phyloP scores from a whole-genome alignment of 1,140 invertebrate species.

The Neomicropteryx cornuta region DNA sequence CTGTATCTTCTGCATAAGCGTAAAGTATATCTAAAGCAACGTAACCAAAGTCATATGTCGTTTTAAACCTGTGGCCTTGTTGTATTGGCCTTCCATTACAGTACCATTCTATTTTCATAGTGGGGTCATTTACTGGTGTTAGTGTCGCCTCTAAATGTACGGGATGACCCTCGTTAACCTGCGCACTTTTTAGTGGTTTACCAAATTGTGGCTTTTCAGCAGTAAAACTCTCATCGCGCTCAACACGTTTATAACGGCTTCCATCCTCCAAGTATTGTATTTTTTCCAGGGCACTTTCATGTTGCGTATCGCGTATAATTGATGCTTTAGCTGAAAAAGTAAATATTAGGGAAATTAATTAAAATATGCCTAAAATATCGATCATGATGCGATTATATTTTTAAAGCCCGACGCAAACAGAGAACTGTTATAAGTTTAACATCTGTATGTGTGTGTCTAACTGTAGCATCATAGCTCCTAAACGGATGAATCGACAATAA shows the following conservation, averaged over 20 bases:
- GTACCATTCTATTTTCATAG: slow-evolving; percentile 93
- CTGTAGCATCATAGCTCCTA: too few species aligned
- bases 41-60: slow-evolving; percentile 92
- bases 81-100: slow-evolving; percentile 83
- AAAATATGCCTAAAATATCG: slow-evolving; percentile 4
- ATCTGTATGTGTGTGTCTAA: not conserved
- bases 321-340: slow-evolving; percentile 60
- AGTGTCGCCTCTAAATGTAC: slow-evolving; percentile 93
- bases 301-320: slow-evolving; percentile 89
- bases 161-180: slow-evolving; percentile 75
- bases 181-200: slow-evolving; percentile 74
- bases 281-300: slow-evolving; percentile 85
- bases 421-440: too few species aligned
- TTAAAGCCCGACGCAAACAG: too few species aligned
- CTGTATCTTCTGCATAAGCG: slow-evolving; percentile 89
- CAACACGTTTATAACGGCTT: slow-evolving; percentile 59
- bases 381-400: not conserved
- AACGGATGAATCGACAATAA: too few species aligned
- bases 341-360: slow-evolving; percentile 11
- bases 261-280: slow-evolving; percentile 87
- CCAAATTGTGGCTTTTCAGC: slow-evolving; percentile 83
- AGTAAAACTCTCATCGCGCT: slow-evolving; percentile 59
- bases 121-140: slow-evolving; percentile 89
- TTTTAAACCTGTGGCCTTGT: slow-evolving; percentile 83
- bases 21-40: slow-evolving; percentile 93